Percentiles rank a stretch among this genome's conserved stretches.
Evolutionary conservation across 2,797 vertebrate species (phyloP).

Genomic region (Lindbergichthys nudifrons): DNA sequence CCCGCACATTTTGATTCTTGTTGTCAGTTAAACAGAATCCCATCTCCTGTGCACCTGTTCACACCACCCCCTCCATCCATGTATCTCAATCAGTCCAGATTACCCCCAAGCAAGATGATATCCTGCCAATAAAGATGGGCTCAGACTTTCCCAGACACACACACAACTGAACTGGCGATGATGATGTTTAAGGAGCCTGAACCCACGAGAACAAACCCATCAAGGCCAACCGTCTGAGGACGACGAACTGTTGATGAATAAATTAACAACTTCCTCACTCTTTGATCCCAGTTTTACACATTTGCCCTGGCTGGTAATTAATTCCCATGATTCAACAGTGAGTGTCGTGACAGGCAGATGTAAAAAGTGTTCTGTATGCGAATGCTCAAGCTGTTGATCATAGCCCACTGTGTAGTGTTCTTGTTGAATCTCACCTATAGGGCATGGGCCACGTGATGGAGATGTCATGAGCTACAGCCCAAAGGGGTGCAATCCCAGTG

Average conservation of each 20-base stretch:
- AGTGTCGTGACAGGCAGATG: conserved; percentile 41
- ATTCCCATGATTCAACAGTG: conserved; percentile 61
- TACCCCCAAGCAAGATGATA: conserved; percentile 28
- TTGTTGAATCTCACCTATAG: conserved; percentile 39
- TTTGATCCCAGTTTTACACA: conserved; percentile 57
- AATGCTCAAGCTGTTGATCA: not conserved
- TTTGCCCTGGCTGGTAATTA: conserved; percentile 70
- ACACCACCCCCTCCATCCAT: not conserved
- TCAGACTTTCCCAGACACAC: not conserved
- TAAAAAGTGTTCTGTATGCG: not conserved
- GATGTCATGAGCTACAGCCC: conserved; percentile 57
- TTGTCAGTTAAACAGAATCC: not conserved
- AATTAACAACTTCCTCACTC: conserved; percentile 53
- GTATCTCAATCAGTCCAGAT: conserved; percentile 18
- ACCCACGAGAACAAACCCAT: conserved; percentile 25
- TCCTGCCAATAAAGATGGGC: conserved; percentile 8
- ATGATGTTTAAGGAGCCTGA: conserved; percentile 20
- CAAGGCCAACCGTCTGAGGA: conserved; percentile 48
- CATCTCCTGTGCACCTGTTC: not conserved
- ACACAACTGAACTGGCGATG: conserved; percentile 4
- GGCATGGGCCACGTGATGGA: conserved; percentile 15
- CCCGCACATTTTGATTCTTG: not conserved
- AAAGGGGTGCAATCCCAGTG: conserved; percentile 25
- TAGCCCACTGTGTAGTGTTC: conserved; percentile 8
- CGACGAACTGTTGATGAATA: conserved; percentile 66